A percentile compares a stretch with the other conserved stretches of the same genome.
Conservation (phyloP, 1,140 invertebrate species). For the Caenorhabditis brenneri region DNA sequence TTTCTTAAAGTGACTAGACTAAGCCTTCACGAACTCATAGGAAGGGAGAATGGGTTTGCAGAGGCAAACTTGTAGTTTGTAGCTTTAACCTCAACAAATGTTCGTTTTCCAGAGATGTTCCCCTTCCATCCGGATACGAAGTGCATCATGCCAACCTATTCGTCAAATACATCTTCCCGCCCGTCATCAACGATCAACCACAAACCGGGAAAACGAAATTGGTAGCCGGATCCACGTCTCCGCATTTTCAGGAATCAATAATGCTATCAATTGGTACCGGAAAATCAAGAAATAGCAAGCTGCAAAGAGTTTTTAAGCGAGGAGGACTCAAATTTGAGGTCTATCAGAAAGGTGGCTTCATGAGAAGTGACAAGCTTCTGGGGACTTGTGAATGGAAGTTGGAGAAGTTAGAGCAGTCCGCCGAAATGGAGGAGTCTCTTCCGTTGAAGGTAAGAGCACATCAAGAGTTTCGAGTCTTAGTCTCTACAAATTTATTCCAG, state of each 20-base stretch:
- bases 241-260: conserved; percentile 70
- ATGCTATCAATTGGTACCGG: conserved; percentile 48
- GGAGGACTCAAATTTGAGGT: conserved; percentile 72
- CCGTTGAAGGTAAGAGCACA: conserved; percentile 90
- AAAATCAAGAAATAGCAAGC: conserved; percentile 20
- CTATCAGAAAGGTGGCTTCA: conserved; percentile 88
- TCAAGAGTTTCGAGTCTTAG: conserved; percentile 77
- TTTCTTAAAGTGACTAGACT: background rate
- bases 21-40: no score
- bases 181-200: conserved; percentile 84
- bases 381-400: conserved; percentile 85
- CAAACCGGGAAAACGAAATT: conserved; percentile 80
- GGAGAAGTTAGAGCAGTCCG: conserved; percentile 82
- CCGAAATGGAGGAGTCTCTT: conserved; percentile 86
- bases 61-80: no score
- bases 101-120: conserved; percentile 42
- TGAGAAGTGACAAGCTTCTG: conserved; percentile 83
- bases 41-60: no score
- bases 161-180: conserved; percentile 83
- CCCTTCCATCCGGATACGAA: conserved; percentile 76
- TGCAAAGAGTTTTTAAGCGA: conserved; percentile 31
- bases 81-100: no score
- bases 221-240: conserved; percentile 85
- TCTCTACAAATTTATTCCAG: conserved; percentile 67
- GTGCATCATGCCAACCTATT: conserved; percentile 90